Percentiles rank a stretch among this genome's conserved stretches.
Evolutionary conservation across 92 coral and sea anemone species (phyloP).

Genomic region (Anthopleura xanthogrammica): DNA sequence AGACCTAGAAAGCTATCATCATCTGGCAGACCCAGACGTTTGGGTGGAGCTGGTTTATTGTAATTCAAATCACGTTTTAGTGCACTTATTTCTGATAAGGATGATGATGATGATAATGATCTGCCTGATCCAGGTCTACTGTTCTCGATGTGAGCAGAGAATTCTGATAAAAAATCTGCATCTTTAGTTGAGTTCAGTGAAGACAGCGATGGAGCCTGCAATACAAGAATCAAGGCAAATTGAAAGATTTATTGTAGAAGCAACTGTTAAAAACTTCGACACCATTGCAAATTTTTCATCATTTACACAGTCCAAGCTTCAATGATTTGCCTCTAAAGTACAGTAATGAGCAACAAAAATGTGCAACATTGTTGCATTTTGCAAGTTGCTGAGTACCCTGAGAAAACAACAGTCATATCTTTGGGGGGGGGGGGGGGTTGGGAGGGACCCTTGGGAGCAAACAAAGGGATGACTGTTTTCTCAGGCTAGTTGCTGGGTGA

Average conservation of each 20-base stretch:
- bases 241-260: not conserved
- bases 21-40: constrained; percentile 24
- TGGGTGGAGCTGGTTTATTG: constrained; percentile 9
- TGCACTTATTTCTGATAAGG: constrained; percentile 7
- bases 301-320: too few relatives aligned
- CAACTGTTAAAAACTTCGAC: not conserved
- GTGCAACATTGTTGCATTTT: too few relatives aligned
- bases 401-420: too few relatives aligned
- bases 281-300: too few relatives aligned
- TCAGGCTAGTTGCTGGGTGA: not conserved
- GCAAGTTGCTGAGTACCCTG: not conserved
- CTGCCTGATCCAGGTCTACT: constrained; percentile 40
- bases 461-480: too few relatives aligned
- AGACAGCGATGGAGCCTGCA: constrained; percentile 40
- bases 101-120: constrained; percentile 23
- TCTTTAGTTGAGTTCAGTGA: constrained; percentile 31
- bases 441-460: too few relatives aligned
- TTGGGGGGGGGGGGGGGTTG: too few relatives aligned
- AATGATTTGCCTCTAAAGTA: too few relatives aligned
- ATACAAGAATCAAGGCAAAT: not conserved
- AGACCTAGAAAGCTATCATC: constrained; percentile 71
- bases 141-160: constrained; percentile 6
- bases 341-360: too few relatives aligned
- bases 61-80: constrained; percentile 31
- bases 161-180: constrained; percentile 13